These are phyloP conservation scores for Adelosebastes latens DNA, from an alignment of 2,797 vertebrate species.

Conservation along the genomic window DNA sequence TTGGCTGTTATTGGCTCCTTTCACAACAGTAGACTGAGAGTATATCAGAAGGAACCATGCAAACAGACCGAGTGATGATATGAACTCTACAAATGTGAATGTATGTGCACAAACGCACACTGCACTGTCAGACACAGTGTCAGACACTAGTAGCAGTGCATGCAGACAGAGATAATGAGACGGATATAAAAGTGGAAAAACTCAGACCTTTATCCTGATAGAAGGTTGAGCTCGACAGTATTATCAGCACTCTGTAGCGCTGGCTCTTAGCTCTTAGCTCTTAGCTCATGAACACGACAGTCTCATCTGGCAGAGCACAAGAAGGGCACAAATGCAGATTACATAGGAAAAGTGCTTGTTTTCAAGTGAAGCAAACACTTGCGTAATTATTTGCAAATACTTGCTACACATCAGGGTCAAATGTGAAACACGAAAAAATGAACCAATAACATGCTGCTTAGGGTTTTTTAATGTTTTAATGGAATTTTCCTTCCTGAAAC, in stretches of 20 bases:
- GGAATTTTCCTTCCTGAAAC: neutral
- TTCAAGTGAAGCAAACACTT: neutral
- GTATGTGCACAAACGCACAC: neutral
- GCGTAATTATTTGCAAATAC: neutral
- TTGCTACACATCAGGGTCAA: neutral
- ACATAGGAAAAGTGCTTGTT: neutral
- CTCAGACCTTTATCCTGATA: neutral
- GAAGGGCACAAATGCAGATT: neutral
- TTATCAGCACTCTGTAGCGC: neutral
- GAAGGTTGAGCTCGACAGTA: neutral
- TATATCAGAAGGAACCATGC: conserved; percentile 4
- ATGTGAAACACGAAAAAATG: neutral
- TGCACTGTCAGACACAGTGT: neutral
- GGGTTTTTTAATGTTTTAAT: neutral
- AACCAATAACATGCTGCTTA: neutral
- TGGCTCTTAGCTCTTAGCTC: neutral
- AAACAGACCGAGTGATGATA: neutral
- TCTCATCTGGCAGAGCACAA: neutral
- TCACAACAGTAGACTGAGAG: conserved; percentile 30
- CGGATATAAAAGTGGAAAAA: neutral
- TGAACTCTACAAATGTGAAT: neutral
- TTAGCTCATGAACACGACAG: neutral
- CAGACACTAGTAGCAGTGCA: neutral
- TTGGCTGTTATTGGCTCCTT: conserved; percentile 26
- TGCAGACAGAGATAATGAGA: neutral